These are phyloP conservation scores for Lepidocolaptes lacrymiger DNA, from an alignment of 2,797 vertebrate genomes.

Conservation along the genomic window DNA sequence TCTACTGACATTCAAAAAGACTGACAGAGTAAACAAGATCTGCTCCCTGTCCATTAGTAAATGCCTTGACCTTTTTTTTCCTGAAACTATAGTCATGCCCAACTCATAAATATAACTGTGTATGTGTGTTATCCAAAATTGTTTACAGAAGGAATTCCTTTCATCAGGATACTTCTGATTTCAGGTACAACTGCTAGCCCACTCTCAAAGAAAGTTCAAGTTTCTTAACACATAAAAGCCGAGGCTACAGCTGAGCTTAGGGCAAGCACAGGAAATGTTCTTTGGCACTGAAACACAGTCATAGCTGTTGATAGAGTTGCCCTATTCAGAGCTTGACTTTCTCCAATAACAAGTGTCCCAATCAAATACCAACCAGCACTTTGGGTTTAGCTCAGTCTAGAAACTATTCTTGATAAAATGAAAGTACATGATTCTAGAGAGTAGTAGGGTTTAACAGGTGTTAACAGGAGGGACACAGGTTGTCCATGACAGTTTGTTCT, in stretches of 20 bases:
- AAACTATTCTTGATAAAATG: not conserved
- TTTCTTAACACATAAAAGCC: not conserved
- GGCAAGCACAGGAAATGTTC: not conserved
- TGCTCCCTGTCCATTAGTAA: not conserved
- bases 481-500: not conserved
- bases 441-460: not conserved
- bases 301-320: not conserved
- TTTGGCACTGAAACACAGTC: not conserved
- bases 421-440: not conserved
- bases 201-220: not conserved
- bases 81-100: not conserved
- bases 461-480: not conserved
- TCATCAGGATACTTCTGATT: not conserved
- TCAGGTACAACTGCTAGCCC: not conserved
- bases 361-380: fast-evolving
- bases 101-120: not conserved
- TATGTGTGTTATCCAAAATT: not conserved
- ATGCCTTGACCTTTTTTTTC: not conserved
- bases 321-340: not conserved
- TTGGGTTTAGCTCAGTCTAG: not conserved
- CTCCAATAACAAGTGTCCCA: not conserved
- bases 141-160: not conserved
- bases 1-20: not conserved
- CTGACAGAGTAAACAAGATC: not conserved
- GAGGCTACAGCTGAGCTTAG: not conserved